A percentile compares a stretch with the other conserved stretches of the same genome.
phyloP scores from a whole-genome alignment of 2,888 invertebrate species.

The Cynaeus angustus region DNA sequence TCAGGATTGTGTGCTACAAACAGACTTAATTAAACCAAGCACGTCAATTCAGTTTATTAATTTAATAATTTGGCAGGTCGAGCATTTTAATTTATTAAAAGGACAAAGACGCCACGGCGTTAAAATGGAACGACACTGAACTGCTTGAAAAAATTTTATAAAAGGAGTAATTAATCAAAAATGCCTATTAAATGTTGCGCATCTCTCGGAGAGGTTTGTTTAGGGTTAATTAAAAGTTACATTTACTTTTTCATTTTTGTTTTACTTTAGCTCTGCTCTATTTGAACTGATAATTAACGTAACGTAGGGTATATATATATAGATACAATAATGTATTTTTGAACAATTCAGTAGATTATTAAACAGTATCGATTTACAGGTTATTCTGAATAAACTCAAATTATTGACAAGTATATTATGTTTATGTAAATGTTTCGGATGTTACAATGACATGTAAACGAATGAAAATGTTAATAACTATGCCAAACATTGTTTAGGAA shows the following conservation, averaged over 20 bases:
- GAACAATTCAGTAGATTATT: too few relatives aligned
- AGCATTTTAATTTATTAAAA: conserved; percentile 18
- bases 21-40: conserved; percentile 2
- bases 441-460: too few relatives aligned
- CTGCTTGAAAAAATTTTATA: conserved; percentile 5
- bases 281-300: neutral
- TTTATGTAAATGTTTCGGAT: too few relatives aligned
- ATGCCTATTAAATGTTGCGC: neutral
- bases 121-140: conserved; percentile 5
- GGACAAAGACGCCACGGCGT: conserved; percentile 2
- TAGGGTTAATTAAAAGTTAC: conserved; percentile 16
- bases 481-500: too few relatives aligned
- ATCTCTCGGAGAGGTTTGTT: neutral
- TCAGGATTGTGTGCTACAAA: neutral
- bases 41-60: conserved; percentile 20
- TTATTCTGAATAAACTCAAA: too few relatives aligned
- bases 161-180: conserved; percentile 28
- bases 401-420: too few relatives aligned
- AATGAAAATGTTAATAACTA: too few relatives aligned
- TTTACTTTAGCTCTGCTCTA: neutral
- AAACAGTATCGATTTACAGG: too few relatives aligned
- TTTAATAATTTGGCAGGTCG: neutral
- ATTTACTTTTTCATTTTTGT: neutral
- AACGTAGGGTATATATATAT: too few relatives aligned
- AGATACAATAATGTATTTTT: too few relatives aligned